phyloP scores from a whole-genome alignment of 2,888 invertebrate genomes.

The Salticus scenicus region DNA sequence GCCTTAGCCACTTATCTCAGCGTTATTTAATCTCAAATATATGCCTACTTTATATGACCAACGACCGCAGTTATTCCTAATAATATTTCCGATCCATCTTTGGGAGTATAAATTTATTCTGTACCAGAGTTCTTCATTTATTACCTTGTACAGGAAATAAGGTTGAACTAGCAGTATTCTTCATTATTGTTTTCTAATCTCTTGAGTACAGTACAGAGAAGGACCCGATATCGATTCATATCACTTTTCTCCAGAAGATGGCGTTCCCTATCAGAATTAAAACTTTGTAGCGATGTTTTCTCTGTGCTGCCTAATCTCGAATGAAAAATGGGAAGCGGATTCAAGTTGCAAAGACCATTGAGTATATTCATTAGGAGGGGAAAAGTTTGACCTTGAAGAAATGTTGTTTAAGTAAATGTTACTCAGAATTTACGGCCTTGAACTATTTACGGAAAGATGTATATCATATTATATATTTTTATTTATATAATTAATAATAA shows the following conservation, averaged over 20 bases:
- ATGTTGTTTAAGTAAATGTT: not conserved
- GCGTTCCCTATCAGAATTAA: not conserved
- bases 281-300: not conserved
- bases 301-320: not conserved
- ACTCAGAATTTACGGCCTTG: too few species aligned
- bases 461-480: too few species aligned
- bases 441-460: too few species aligned
- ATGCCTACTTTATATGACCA: too few species aligned
- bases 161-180: not conserved
- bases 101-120: not conserved
- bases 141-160: not conserved
- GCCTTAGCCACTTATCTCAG: too few species aligned
- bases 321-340: not conserved
- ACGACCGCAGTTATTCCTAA: too few species aligned
- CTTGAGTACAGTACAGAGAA: not conserved
- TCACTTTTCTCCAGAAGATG: not conserved
- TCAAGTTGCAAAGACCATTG: not conserved
- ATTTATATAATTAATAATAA: too few species aligned
- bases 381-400: not conserved
- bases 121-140: not conserved
- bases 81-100: not conserved
- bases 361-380: not conserved
- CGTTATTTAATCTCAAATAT: too few species aligned
- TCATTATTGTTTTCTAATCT: conserved; percentile 4
- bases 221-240: not conserved